Percentiles rank a stretch among this genome's conserved stretches.
These are phyloP conservation scores for Epinotia brunnichana DNA, from an alignment of 2,888 invertebrate genomes.

Conservation along the genomic window DNA sequence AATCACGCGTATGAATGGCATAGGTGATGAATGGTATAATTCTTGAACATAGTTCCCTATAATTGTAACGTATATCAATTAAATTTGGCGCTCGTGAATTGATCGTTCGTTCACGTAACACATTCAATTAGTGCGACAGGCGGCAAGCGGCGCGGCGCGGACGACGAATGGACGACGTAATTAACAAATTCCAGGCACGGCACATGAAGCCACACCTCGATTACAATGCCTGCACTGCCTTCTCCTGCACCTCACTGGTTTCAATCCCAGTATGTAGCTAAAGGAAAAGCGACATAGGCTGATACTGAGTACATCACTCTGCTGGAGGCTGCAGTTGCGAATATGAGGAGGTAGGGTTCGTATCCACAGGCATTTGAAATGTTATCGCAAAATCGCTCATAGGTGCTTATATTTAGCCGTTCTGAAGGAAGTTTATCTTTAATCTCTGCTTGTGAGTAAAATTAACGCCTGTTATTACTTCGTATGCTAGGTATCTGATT, in stretches of 20 bases:
- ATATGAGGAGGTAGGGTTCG: no score
- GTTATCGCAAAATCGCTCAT: no score
- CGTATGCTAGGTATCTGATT: no score
- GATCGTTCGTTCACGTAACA: slow-evolving; percentile 54
- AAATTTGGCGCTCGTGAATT: slow-evolving; percentile 59
- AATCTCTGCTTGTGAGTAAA: no score
- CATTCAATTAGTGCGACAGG: slow-evolving; percentile 60
- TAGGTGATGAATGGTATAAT: background rate
- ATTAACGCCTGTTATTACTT: no score
- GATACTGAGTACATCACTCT: no score
- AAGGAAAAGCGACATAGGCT: no score
- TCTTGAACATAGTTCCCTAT: background rate
- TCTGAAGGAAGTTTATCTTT: no score
- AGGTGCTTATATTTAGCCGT: no score
- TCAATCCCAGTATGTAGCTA: no score
- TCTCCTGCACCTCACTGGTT: background rate
- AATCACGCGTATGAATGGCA: background rate
- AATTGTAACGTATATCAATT: slow-evolving; percentile 53
- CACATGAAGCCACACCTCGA: slow-evolving; percentile 33
- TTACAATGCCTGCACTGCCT: background rate
- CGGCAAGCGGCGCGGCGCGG: slow-evolving; percentile 27
- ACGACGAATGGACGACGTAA: slow-evolving; percentile 57
- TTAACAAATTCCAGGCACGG: slow-evolving; percentile 62
- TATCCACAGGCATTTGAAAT: no score
- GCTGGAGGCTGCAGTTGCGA: no score